Conservation (phyloP, 2,888 invertebrate genomes). For the Orchesellides sinensis region DNA sequence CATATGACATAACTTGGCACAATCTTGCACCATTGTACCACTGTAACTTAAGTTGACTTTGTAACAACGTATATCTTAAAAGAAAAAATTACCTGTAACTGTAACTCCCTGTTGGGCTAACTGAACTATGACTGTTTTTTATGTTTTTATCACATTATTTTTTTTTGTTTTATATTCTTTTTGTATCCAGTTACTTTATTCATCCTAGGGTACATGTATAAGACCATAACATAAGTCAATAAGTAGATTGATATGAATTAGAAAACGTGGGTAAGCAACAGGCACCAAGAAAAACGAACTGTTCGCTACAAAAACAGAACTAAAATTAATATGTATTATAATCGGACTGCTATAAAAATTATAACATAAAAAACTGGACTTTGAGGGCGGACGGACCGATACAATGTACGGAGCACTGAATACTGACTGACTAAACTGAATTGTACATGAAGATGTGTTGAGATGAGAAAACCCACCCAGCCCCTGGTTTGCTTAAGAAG, state of each 20-base stretch:
- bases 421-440: conserved; percentile 46
- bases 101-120: too few species aligned
- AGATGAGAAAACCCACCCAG: conserved; percentile 62
- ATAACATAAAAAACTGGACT: conserved; percentile 25
- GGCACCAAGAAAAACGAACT: not conserved
- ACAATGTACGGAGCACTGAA: conserved; percentile 47
- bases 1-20: too few species aligned
- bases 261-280: too few species aligned
- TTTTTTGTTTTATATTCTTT: too few species aligned
- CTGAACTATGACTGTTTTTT: too few species aligned
- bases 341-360: not conserved
- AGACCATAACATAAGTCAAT: not conserved
- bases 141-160: too few species aligned
- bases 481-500: conserved; percentile 55
- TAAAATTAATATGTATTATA: not conserved
- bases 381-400: conserved; percentile 46
- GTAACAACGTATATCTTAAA: too few species aligned
- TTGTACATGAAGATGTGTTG: conserved; percentile 17
- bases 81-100: too few species aligned
- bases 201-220: too few species aligned
- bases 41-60: too few species aligned
- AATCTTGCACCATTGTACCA: too few species aligned
- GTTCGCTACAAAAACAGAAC: not conserved
- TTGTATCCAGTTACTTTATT: too few species aligned
- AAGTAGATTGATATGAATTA: not conserved